Evolutionary conservation across 2,888 invertebrate species (phyloP).

Genomic region (Urechis unicinctus): DNA sequence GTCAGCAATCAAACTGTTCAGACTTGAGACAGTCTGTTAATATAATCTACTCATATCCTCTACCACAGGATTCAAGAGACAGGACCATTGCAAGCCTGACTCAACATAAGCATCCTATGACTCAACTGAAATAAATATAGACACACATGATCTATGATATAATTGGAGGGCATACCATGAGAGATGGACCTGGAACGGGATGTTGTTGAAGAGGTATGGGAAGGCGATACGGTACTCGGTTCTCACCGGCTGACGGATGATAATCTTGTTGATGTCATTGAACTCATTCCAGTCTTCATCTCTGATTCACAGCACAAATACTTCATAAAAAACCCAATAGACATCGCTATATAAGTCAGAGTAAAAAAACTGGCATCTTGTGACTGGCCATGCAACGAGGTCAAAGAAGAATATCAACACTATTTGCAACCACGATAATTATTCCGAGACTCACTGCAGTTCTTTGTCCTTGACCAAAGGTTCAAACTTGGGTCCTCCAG

Average conservation of each 20-base stretch:
- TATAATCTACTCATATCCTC: too few species aligned
- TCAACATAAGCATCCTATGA: too few species aligned
- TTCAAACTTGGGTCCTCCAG: conserved; percentile 99
- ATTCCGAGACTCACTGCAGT: conserved; percentile 63
- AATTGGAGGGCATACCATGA: conserved; percentile 96
- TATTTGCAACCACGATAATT: background rate
- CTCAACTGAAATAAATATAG: too few species aligned
- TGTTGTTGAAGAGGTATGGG: conserved; percentile 97
- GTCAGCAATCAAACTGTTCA: too few species aligned
- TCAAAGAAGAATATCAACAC: too few species aligned
- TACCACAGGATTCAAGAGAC: too few species aligned
- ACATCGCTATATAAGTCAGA: too few species aligned
- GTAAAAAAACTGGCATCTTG: too few species aligned
- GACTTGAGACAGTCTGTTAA: too few species aligned
- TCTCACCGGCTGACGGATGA: conserved; percentile 94
- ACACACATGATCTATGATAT: too few species aligned
- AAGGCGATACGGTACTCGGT: conserved; percentile 99
- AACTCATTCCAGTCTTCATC: conserved; percentile 99
- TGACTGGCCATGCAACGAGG: too few species aligned
- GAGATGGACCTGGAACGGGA: conserved; percentile 96
- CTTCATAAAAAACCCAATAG: background rate
- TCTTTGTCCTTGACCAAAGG: conserved; percentile 97
- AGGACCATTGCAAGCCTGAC: too few species aligned
- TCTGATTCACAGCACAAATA: conserved; percentile 59
- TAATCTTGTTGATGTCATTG: conserved; percentile 99